These are phyloP conservation scores for Andrena camellia DNA, from an alignment of 2,888 invertebrate genomes.

Conservation along the genomic window DNA sequence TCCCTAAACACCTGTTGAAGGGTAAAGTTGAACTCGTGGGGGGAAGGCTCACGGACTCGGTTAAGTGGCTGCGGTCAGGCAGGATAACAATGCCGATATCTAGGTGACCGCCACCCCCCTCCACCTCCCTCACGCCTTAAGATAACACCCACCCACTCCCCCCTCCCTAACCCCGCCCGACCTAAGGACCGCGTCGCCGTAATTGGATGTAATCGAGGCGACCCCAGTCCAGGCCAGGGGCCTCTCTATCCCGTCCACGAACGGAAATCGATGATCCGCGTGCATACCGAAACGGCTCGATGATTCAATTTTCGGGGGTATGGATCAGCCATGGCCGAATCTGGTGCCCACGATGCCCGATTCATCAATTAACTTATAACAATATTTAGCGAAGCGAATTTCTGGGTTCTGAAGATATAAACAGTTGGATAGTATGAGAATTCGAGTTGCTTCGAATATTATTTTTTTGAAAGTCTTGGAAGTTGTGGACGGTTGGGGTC, in stretches of 20 bases:
- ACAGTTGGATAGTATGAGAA: too few species aligned
- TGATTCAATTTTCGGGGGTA: constrained; percentile 40
- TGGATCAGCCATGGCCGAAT: too few species aligned
- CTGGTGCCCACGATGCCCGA: too few species aligned
- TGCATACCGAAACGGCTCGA: constrained; percentile 22
- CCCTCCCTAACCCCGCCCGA: constrained; percentile 12
- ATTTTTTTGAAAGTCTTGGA: too few species aligned
- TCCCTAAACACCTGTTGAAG: constrained; percentile 85
- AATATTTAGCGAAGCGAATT: too few species aligned
- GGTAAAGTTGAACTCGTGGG: constrained; percentile 82
- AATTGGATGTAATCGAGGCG: constrained; percentile 55
- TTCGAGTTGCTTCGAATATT: too few species aligned
- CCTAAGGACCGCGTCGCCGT: constrained; percentile 42
- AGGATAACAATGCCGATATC: constrained; percentile 81
- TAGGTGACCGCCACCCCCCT: constrained; percentile 64
- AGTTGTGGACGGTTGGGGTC: too few species aligned
- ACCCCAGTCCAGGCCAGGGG: constrained; percentile 3
- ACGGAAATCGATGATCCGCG: constrained; percentile 51
- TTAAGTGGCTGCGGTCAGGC: constrained; percentile 83
- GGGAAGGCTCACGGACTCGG: constrained; percentile 77
- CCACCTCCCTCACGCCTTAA: constrained; percentile 30
- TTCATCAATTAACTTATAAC: too few species aligned
- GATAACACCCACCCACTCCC: constrained; percentile 44
- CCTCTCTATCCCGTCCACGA: constrained; percentile 18
- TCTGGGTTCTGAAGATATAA: too few species aligned